These are phyloP conservation scores for Morbakka virulenta DNA, from an alignment of 30 jellyfish, hydroid and myxozoan species.

Conservation along the genomic window DNA sequence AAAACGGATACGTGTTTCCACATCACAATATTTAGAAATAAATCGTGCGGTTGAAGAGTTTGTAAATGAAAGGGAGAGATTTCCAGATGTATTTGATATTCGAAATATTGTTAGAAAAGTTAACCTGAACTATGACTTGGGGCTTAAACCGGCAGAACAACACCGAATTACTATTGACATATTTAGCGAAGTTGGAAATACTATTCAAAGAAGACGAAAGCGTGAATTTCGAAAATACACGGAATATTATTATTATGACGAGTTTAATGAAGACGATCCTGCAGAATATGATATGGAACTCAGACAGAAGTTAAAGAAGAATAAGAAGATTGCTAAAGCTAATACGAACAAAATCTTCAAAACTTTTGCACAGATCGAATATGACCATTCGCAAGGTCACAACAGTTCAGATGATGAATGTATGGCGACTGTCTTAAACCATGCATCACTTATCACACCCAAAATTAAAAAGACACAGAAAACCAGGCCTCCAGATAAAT, in stretches of 20 bases:
- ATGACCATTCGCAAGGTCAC: background rate
- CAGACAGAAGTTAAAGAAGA: slow-evolving; percentile 54
- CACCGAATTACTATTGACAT: slow-evolving; percentile 65
- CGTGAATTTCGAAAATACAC: slow-evolving; percentile 50
- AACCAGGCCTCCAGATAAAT: too few relatives aligned
- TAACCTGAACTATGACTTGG: slow-evolving; percentile 32
- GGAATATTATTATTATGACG: slow-evolving; percentile 65
- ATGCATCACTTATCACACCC: background rate
- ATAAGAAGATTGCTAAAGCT: slow-evolving; percentile 56
- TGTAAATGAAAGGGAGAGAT: slow-evolving; percentile 32
- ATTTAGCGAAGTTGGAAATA: slow-evolving; percentile 87
- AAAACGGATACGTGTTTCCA: slow-evolving; percentile 32
- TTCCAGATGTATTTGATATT: slow-evolving; percentile 93
- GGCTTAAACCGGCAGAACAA: slow-evolving; percentile 41
- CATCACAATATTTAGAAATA: slow-evolving; percentile 83
- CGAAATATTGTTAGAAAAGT: slow-evolving; percentile 50
- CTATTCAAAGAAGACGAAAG: slow-evolving; percentile 74
- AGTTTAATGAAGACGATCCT: slow-evolving; percentile 63
- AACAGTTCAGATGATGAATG: background rate
- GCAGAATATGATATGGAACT: slow-evolving; percentile 58
- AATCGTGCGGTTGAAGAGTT: slow-evolving; percentile 82
- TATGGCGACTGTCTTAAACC: background rate
- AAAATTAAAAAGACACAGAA: background rate
- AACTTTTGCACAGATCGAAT: slow-evolving; percentile 45
- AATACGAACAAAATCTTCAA: slow-evolving; percentile 59